phyloP scores from a whole-genome alignment of 2,888 invertebrate species.

The Galerucella pusilla region DNA sequence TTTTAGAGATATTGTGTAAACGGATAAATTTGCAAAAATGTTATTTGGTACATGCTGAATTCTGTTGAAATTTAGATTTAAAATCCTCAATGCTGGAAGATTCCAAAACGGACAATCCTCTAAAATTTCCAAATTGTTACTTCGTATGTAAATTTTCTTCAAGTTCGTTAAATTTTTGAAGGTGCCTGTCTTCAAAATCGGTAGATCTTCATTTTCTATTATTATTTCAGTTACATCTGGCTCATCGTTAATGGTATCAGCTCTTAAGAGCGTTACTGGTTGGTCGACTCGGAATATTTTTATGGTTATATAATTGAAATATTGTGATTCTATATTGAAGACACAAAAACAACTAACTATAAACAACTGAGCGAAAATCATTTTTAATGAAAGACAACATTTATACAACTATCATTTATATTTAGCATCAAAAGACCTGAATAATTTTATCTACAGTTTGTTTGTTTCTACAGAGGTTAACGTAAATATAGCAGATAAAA shows the following conservation, averaged over 20 bases:
- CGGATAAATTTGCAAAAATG: constrained; percentile 47
- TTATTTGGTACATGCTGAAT: constrained; percentile 21
- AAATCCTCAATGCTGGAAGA: constrained; percentile 43
- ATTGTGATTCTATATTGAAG: constrained; percentile 5
- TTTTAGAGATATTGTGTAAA: constrained; percentile 46
- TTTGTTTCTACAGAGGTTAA: background rate
- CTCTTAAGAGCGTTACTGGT: constrained; percentile 35
- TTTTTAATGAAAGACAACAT: constrained; percentile 2
- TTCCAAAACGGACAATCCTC: constrained; percentile 45
- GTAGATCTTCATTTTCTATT: constrained; percentile 48
- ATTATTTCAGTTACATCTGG: constrained; percentile 44
- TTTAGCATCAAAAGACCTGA: background rate
- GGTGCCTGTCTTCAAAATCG: constrained; percentile 45
- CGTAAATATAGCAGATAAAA: background rate
- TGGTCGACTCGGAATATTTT: constrained; percentile 33
- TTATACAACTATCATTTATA: background rate
- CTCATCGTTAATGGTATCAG: constrained; percentile 47
- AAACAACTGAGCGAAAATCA: constrained; percentile 1
- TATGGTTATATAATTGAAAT: constrained; percentile 42
- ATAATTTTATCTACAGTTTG: background rate
- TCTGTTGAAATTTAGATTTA: constrained; percentile 40
- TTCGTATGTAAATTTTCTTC: constrained; percentile 40
- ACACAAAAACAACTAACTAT: constrained; percentile 13
- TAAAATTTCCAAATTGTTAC: constrained; percentile 39
- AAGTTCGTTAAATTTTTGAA: constrained; percentile 46